Percentiles rank a stretch among this genome's conserved stretches.
Evolutionary conservation across 2,797 vertebrate genomes (phyloP).

Genomic region (Sternarchorhynchus goeldii): DNA sequence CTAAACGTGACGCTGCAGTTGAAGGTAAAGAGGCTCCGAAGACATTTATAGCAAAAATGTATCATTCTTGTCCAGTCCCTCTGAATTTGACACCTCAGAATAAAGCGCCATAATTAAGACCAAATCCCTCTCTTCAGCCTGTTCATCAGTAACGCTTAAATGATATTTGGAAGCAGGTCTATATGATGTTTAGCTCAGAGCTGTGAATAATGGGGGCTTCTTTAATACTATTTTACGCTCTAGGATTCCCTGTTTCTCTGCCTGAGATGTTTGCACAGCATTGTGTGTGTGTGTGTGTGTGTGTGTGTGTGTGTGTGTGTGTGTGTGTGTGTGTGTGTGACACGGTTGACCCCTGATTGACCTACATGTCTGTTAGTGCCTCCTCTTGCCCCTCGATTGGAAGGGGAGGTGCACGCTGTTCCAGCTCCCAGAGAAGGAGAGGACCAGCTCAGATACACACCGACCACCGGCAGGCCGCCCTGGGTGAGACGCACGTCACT

Average conservation of each 20-base stretch:
- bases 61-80: constrained; percentile 15
- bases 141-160: constrained; percentile 44
- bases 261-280: constrained; percentile 25
- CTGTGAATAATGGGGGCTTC: constrained; percentile 48
- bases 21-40: not conserved
- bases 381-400: constrained; percentile 37
- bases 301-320: not conserved
- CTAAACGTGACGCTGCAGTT: too few relatives aligned
- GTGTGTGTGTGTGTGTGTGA: not conserved
- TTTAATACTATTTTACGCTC: constrained; percentile 41
- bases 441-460: constrained; percentile 7
- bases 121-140: constrained; percentile 33
- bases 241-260: constrained; percentile 40
- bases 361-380: constrained; percentile 57
- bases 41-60: not conserved
- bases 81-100: constrained; percentile 23
- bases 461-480: too few relatives aligned
- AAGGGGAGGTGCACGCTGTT: constrained; percentile 40
- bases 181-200: constrained; percentile 35
- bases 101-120: constrained; percentile 29
- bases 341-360: constrained; percentile 54
- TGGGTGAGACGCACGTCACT: not conserved
- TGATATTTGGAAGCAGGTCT: constrained; percentile 45
- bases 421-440: not conserved
- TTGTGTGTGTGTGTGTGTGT: not conserved